Conservation (phyloP, 1,140 invertebrate genomes). For the Cyphomyrmex costatus region DNA sequence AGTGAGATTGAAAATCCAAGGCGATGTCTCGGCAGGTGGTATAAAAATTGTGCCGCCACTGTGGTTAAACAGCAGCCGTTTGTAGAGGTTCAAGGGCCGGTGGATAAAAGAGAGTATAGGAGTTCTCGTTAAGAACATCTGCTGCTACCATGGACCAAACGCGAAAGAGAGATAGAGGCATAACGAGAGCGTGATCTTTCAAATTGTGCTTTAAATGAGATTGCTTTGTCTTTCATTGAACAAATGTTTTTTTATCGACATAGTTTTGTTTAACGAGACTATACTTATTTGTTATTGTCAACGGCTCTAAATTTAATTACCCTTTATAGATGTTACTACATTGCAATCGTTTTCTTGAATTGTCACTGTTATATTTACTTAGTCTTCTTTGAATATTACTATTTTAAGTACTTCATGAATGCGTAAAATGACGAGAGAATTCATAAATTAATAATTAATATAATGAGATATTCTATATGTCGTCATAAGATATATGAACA, state of each 20-base stretch:
- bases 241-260: conserved; percentile 21
- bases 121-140: conserved; percentile 79
- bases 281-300: conserved; percentile 1
- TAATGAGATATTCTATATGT: background rate
- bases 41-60: conserved; percentile 69
- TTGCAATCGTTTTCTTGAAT: background rate
- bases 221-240: conserved; percentile 49
- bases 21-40: conserved; percentile 75
- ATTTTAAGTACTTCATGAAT: background rate
- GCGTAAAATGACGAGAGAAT: background rate
- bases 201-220: conserved; percentile 15
- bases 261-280: conserved; percentile 23
- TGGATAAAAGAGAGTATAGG: conserved; percentile 46
- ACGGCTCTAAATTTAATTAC: background rate
- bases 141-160: conserved; percentile 67
- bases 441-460: too few relatives aligned
- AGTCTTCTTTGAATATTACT: background rate
- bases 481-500: too few relatives aligned
- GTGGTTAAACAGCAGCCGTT: conserved; percentile 72
- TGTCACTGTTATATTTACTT: background rate
- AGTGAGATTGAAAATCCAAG: conserved; percentile 60
- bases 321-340: background rate
- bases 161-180: conserved; percentile 31
- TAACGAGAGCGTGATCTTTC: conserved; percentile 14
- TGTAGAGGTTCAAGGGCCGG: conserved; percentile 57